Evolutionary conservation across 2,113 vertebrate species (phyloP).

Genomic region (Oryzias curvinotus): DNA sequence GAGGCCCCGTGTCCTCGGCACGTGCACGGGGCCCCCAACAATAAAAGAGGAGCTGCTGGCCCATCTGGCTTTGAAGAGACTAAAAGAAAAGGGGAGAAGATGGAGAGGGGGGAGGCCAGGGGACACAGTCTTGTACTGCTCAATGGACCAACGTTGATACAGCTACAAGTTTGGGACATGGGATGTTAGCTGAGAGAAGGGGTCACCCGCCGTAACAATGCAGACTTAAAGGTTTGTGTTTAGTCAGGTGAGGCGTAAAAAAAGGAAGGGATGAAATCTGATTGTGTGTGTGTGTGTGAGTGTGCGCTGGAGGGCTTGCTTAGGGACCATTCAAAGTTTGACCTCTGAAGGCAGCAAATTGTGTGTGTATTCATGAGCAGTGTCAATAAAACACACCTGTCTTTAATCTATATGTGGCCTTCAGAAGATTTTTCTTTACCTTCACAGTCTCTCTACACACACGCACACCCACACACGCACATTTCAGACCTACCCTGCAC

Average conservation of each 20-base stretch:
- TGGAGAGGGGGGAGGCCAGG: constrained; percentile 8
- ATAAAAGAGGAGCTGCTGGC: constrained; percentile 57
- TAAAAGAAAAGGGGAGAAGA: constrained; percentile 18
- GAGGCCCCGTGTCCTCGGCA: constrained; percentile 76
- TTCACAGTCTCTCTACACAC: constrained; percentile 23
- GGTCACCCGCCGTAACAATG: not conserved
- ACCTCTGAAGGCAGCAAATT: not conserved
- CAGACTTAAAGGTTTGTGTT: not conserved
- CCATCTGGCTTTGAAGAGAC: constrained; percentile 70
- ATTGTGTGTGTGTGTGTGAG: too few relatives aligned
- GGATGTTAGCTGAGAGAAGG: constrained; percentile 19
- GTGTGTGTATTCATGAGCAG: constrained; percentile 15
- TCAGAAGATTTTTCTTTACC: constrained; percentile 59
- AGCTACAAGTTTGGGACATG: constrained; percentile 20
- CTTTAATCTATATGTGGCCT: constrained; percentile 61
- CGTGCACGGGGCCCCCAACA: constrained; percentile 66
- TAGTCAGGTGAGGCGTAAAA: constrained; percentile 1
- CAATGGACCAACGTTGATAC: constrained; percentile 3
- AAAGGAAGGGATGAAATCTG: not conserved
- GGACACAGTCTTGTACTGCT: not conserved
- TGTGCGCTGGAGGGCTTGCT: not conserved
- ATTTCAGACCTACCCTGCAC: constrained; percentile 44
- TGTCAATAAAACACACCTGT: constrained; percentile 42
- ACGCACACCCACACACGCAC: constrained; percentile 22
- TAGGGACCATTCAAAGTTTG: not conserved